These are phyloP conservation scores for Lordiphosa stackelbergi DNA, from an alignment of 1,140 invertebrate genomes.

Conservation along the genomic window DNA sequence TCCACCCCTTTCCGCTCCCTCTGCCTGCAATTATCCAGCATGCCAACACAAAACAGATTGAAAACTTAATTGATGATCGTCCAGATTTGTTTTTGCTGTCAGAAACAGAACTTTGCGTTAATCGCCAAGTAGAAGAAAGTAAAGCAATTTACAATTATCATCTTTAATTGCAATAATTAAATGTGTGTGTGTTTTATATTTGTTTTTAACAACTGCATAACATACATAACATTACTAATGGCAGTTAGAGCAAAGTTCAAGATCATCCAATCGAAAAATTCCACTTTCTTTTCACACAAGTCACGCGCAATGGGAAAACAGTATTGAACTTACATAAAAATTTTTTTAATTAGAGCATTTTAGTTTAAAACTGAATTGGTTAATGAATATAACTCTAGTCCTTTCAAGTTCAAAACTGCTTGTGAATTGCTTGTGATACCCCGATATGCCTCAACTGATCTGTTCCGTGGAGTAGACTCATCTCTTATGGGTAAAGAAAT, in stretches of 20 bases:
- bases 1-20: too few relatives aligned
- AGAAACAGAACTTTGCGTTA: constrained; percentile 1
- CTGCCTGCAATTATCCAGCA: constrained; percentile 30
- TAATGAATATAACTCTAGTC: too few relatives aligned
- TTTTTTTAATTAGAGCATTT: too few relatives aligned
- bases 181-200: constrained; percentile 16
- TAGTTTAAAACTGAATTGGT: too few relatives aligned
- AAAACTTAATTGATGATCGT: constrained; percentile 54
- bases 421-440: too few relatives aligned
- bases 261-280: constrained; percentile 5
- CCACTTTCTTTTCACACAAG: too few relatives aligned
- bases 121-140: constrained; percentile 29
- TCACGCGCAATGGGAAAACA: too few relatives aligned
- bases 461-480: too few relatives aligned
- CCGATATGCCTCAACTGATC: too few relatives aligned
- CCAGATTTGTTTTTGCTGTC: constrained; percentile 28
- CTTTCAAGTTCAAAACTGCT: too few relatives aligned
- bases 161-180: constrained; percentile 61
- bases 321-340: too few relatives aligned
- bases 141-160: constrained; percentile 53
- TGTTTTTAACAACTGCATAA: constrained; percentile 6
- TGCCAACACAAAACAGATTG: constrained; percentile 37
- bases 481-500: too few relatives aligned
- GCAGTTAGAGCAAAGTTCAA: constrained; percentile 34
- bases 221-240: constrained; percentile 29